Evolutionary conservation across 2,888 invertebrate species (phyloP).

Genomic region (Cheilosia grossa): DNA sequence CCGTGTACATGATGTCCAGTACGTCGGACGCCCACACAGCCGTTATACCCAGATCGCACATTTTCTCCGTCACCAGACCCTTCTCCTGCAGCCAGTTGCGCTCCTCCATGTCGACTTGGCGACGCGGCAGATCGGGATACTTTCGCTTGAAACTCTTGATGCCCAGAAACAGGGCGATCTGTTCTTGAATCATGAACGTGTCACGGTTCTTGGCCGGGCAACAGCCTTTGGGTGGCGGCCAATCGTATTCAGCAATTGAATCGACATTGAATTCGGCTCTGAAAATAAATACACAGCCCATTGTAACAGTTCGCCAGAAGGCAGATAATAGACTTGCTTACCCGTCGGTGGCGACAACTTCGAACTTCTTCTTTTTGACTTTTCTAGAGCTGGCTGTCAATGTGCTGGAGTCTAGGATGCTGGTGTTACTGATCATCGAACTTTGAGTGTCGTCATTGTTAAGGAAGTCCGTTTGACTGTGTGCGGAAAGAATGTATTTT

Average conservation of each 20-base stretch:
- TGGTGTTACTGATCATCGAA: slow-evolving; percentile 89
- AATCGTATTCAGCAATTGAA: slow-evolving; percentile 96
- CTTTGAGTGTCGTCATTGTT: slow-evolving; percentile 90
- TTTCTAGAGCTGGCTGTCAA: slow-evolving; percentile 77
- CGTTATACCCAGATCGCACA: slow-evolving; percentile 96
- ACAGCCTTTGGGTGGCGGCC: slow-evolving; percentile 88
- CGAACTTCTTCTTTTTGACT: slow-evolving; percentile 83
- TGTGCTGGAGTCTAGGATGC: slow-evolving; percentile 78
- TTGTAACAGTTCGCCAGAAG: background rate
- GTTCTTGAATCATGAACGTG: slow-evolving; percentile 97
- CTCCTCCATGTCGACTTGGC: slow-evolving; percentile 95
- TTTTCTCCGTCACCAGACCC: slow-evolving; percentile 93
- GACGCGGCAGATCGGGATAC: slow-evolving; percentile 93
- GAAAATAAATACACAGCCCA: slow-evolving; percentile 7
- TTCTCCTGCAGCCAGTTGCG: slow-evolving; percentile 93
- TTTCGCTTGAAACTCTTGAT: slow-evolving; percentile 98
- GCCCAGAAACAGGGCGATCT: slow-evolving; percentile 96
- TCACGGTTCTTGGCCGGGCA: slow-evolving; percentile 86
- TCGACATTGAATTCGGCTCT: slow-evolving; percentile 90
- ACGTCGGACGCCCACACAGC: slow-evolving; percentile 96
- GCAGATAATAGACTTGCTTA: slow-evolving; percentile 77
- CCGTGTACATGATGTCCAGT: slow-evolving; percentile 96
- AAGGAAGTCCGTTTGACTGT: slow-evolving; percentile 81
- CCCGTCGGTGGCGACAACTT: slow-evolving; percentile 84
- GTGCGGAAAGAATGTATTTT: background rate